Base-by-base conservation (phyloP, 2,888 invertebrate species). In the Physocephala rufipes region DNA sequence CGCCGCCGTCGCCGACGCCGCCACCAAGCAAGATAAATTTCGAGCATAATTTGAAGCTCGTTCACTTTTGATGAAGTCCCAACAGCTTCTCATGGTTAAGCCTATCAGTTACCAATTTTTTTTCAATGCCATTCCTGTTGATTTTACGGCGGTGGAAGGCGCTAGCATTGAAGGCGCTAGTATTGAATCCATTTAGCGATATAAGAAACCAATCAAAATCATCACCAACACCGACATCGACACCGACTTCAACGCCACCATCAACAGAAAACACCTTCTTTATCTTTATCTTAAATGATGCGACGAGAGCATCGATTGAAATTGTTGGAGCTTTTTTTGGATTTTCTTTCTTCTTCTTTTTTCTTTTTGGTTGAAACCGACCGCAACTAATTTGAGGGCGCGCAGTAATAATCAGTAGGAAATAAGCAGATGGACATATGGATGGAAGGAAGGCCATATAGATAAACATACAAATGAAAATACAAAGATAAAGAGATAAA, bases 311-410 rank as follows among this genome's bases (percentile, higher is more conserved):
- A 67, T 59, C 67, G 59, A 47, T 59, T 58, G 67, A 47, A 67
- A 67, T 67, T 59, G 30, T 43, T 45, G 47, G 19, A 59, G 49
- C 59, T 59, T 67, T 61, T 67, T 67, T 59, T 67, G n/a, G n/a
- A n/a, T n/a, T n/a, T 47, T n/a, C n/a, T n/a, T n/a, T n/a, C n/a
- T n/a, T n/a, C n/a, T n/a, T n/a, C n/a, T n/a, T n/a, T n/a, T n/a
- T n/a, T n/a, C n/a, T n/a, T n/a, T n/a, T n/a, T n/a, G n/a, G n/a
- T n/a, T n/a, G n/a, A n/a, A n/a, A n/a, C 36, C 4, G 36, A 36
- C 36, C 36, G 36, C 36, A 36, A 36, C 36, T 36, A 36, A 36
- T 36, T 36, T 36, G 36, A 36, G 36, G 36, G 36, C 36, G 36
- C 36, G 36, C 36, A 36, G n/a, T n/a, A 36, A 36, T 9, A 36